Evolutionary conservation across 2,888 invertebrate species (phyloP), one percentile per base, ranked within the genome.

Genomic region (Ormyrus pomaceus): DNA sequence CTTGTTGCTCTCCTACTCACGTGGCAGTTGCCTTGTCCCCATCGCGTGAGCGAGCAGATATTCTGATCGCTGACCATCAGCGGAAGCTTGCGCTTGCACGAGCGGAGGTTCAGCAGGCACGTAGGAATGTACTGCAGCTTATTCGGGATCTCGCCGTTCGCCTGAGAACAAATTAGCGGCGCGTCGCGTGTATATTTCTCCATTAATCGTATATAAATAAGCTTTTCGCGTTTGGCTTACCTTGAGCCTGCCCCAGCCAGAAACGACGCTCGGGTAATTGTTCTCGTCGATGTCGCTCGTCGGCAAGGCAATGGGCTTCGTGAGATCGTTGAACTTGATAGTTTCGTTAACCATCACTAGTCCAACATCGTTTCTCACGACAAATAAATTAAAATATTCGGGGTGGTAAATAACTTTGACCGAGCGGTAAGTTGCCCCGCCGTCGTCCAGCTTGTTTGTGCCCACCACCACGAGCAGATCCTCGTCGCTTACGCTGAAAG

Each of bases 21-120:
- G 71, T 88, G 82, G 70, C 89, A 89, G 7, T 87, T 88, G 62
- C 88, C 89, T 83, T 89, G 85, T 46, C 88, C 88, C 46, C 0
- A 8, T 81, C 84, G 84, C 1, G 88, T 87, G 50, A 86, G 83
- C n/a, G 88, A 87, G 70, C 89, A 89, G 34, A 89, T 85, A n/a
- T 88, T 70, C n/a, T 48, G 4, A 2, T 56, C 9, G 13, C 11
- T 50, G 56, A 55, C 9, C 2, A n/a, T 8, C 6, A 45, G 2
- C 13, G 34, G 1, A 3, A 58, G 6, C 34, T 58, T 56, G n/a
- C 13, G 48, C 48, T 10, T 19, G 70, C 70, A 70, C 6, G 70
- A 6, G 6, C 5, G 0, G 13, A 11, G 53, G 50, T 11, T 6
- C n/a, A 70, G 6, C 11, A 70, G 45, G 11, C 56, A 58, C 58